Evolutionary conservation across 1,140 invertebrate genomes (phyloP), one percentile per base, ranked within the genome.

Genomic region (Drosophila melanica): DNA sequence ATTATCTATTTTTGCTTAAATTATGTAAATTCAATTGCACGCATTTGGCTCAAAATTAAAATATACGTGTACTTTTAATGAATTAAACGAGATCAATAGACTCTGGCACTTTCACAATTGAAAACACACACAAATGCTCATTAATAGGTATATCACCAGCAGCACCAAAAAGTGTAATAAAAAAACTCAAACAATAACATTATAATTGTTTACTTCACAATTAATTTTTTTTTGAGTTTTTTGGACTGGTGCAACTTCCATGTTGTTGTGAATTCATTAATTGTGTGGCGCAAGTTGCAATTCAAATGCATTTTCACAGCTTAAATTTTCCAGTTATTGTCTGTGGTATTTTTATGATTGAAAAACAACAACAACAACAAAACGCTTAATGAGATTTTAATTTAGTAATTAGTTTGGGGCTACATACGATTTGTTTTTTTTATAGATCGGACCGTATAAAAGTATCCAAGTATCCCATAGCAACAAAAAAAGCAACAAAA

Each of bases 351-450:
- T 33, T 63, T 69, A 58, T 63, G 57, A 69, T 70, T 63, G 57
- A 60, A 51, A 51, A 71, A 14, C 42, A 55, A 42, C 33, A 48
- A 9, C 12, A 30, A 39, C 50, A n/a, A n/a, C n/a, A 14, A 37
- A 35, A 33, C 12, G 20, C 20, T 82, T 86, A 87, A 86, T 82
- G 82, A 50, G 79, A 57, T 89, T 86, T 86, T 89, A 76, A 86
- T 86, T 86, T 81, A 76, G 81, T 66, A 86, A 86, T 86, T 86
- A 87, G 75, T 58, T 68, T 35, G 10, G 35, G 59, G 14, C 48
- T 23, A 45, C 65, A 60, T 72, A 68, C 62, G 69, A 76, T 68
- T 78, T 80, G 64, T 74, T 63, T 65, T 63, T 65, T 53, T 70
- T 37, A 68, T 51, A 39, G 55, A 72, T 54, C 42, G 35, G 4